Evolutionary conservation across 2,113 vertebrate species (phyloP), one percentile per base, ranked within the genome.

Genomic region (Steatornis caripensis): DNA sequence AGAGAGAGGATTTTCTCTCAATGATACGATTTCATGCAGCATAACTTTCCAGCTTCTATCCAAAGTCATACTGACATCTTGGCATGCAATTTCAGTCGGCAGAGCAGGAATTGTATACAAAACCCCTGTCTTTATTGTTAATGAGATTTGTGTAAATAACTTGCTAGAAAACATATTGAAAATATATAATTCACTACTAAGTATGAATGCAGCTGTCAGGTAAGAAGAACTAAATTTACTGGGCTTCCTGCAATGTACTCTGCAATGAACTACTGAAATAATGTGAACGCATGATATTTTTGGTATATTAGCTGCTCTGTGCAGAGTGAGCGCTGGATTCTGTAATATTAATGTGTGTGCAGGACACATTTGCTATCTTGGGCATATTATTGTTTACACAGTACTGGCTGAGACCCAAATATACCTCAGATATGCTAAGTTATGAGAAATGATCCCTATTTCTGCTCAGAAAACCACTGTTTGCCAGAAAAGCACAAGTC

Each of bases 101-200:
- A 60, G 82, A 87, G 84, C 87, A 89, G 89, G 72, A 90, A 82
- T 83, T 80, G 89, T 90, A 61, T 90, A 68, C 61, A 87, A 95
- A 24, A 5, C 54, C 72, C 46, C 61, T 54, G 60, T 88, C 93
- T 94, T 96, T 95, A 87, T 70, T 95, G 91, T 84, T 96, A 97
- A 96, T 95, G 94, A 97, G 91, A 89, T 96, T 96, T 96, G 92
- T 60, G 95, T 97, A 97, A 97, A 97, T 97, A 98, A 97, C 89
- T 90, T 87, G 90, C 89, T 93, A 87, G 89, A 95, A 94, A 97
- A 93, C 57, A 15, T 87, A 85, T 36, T 90, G 90, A 90, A 96
- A 94, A 94, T 62, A 81, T 87, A 92, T 95, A 85, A 97, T 95
- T 96, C 96, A 89, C 78, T 72, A 61, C 81, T 90, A 93, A 95